Percentiles rank a stretch among this genome's conserved stretches.
Evolutionary conservation across 2,888 invertebrate genomes (phyloP).

Genomic region (Teleiodes luculella): DNA sequence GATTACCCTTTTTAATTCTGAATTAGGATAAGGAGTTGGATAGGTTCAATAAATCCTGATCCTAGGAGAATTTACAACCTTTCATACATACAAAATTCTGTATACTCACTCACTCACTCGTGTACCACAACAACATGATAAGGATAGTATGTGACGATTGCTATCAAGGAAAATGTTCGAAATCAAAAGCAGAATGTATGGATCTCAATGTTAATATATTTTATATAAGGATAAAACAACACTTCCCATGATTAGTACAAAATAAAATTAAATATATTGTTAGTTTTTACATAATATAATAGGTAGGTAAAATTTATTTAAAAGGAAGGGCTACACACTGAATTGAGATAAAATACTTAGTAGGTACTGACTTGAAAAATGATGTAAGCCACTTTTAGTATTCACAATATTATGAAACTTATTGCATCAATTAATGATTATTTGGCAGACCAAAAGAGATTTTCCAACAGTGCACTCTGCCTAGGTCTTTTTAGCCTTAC

Average conservation of each 20-base stretch:
- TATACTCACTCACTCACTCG: too few species aligned
- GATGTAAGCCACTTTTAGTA: conserved; percentile 77
- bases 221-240: conserved; percentile 79
- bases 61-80: too few species aligned
- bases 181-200: conserved; percentile 75
- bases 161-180: conserved; percentile 23
- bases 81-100: too few species aligned
- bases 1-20: too few species aligned
- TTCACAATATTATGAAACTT: conserved; percentile 75
- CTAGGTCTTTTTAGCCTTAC: conserved; percentile 71
- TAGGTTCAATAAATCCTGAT: too few species aligned
- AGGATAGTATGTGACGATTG: too few species aligned
- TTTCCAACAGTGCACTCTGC: conserved; percentile 80
- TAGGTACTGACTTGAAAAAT: conserved; percentile 67
- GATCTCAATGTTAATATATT: conserved; percentile 80
- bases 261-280: conserved; percentile 79
- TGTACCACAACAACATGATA: too few species aligned
- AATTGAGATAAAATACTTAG: conserved; percentile 78
- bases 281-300: conserved; percentile 60
- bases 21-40: too few species aligned
- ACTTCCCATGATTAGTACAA: conserved; percentile 79
- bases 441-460: conserved; percentile 79
- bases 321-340: conserved; percentile 79
- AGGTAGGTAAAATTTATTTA: conserved; percentile 77
- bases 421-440: conserved; percentile 74